Evolutionary conservation across 2,888 invertebrate species (phyloP).

Genomic region (Parnassius orleans): DNA sequence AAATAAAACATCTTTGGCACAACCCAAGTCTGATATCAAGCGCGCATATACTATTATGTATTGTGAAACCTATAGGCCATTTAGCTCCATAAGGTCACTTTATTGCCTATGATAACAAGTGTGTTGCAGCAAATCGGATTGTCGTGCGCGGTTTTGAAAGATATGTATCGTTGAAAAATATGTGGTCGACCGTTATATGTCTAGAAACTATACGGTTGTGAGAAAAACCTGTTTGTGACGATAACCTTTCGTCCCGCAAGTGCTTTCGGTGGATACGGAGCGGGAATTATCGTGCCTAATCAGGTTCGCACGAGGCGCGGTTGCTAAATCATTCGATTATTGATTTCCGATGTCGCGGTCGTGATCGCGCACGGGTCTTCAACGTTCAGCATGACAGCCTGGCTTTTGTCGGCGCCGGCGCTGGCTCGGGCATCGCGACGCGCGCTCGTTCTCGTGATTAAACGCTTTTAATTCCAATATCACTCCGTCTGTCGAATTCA

Average conservation of each 20-base stretch:
- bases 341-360: constrained; percentile 81
- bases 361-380: constrained; percentile 73
- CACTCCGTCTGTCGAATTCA: constrained; percentile 69
- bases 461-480: constrained; percentile 79
- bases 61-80: constrained; percentile 34
- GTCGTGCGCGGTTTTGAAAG: constrained; percentile 62
- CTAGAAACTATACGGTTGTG: constrained; percentile 64
- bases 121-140: constrained; percentile 61
- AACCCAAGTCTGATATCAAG: constrained; percentile 18
- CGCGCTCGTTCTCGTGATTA: constrained; percentile 72
- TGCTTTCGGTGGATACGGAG: constrained; percentile 56
- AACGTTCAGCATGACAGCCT: constrained; percentile 72
- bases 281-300: constrained; percentile 77
- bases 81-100: constrained; percentile 49
- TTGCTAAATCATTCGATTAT: constrained; percentile 81
- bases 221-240: constrained; percentile 48
- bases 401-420: constrained; percentile 67
- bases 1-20: constrained; percentile 12
- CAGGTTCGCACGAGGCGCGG: constrained; percentile 80
- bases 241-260: constrained; percentile 68
- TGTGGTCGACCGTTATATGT: constrained; percentile 66
- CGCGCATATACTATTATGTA: constrained; percentile 17
- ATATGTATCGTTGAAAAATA: constrained; percentile 70
- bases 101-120: constrained; percentile 57
- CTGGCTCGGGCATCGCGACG: constrained; percentile 53